Percentiles rank a stretch among this genome's conserved stretches.
phyloP scores from a whole-genome alignment of 35 echinoderm and acorn worm species.

The Nesometra sesokonis region DNA sequence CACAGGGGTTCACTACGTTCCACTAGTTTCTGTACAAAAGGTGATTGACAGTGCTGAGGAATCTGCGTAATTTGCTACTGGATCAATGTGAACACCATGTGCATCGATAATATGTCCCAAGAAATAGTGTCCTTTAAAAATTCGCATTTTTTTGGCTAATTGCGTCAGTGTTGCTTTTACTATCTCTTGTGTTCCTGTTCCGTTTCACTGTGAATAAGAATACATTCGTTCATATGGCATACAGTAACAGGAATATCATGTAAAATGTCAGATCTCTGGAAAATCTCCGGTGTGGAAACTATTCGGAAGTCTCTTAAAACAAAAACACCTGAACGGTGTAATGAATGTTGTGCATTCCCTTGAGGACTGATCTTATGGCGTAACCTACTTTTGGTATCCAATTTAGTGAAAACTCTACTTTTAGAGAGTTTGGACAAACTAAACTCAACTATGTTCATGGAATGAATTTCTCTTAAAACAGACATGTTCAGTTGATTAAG shows the following conservation, averaged over 20 bases:
- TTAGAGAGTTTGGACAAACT: neutral
- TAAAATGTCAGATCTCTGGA: slow-evolving; percentile 24
- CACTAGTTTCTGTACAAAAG: slow-evolving; percentile 6
- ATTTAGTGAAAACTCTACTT: slow-evolving; percentile 18
- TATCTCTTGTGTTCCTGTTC: slow-evolving; percentile 33
- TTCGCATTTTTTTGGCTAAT: slow-evolving; percentile 18
- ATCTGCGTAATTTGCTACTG: slow-evolving; percentile 4
- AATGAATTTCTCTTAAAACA: slow-evolving; percentile 14
- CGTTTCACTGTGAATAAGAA: slow-evolving; percentile 38
- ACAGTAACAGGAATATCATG: too few relatives aligned
- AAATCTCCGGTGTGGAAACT: slow-evolving; percentile 32
- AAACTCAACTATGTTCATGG: slow-evolving; percentile 21
- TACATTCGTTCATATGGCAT: slow-evolving; percentile 63
- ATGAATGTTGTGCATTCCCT: slow-evolving; percentile 41
- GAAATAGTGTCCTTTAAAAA: slow-evolving; percentile 15
- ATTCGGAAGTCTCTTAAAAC: slow-evolving; percentile 22
- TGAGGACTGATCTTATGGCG: slow-evolving; percentile 24
- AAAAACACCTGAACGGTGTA: slow-evolving; percentile 40
- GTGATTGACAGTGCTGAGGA: slow-evolving; percentile 21
- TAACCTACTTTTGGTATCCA: slow-evolving; percentile 38
- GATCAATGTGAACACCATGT: slow-evolving; percentile 14
- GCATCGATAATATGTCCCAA: slow-evolving; percentile 29
- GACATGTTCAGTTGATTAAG: slow-evolving; percentile 6
- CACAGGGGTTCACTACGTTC: slow-evolving; percentile 6
- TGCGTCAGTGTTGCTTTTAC: slow-evolving; percentile 21